These are phyloP conservation scores for Stenurella melanura DNA, from an alignment of 2,888 invertebrate species.

Conservation along the genomic window DNA sequence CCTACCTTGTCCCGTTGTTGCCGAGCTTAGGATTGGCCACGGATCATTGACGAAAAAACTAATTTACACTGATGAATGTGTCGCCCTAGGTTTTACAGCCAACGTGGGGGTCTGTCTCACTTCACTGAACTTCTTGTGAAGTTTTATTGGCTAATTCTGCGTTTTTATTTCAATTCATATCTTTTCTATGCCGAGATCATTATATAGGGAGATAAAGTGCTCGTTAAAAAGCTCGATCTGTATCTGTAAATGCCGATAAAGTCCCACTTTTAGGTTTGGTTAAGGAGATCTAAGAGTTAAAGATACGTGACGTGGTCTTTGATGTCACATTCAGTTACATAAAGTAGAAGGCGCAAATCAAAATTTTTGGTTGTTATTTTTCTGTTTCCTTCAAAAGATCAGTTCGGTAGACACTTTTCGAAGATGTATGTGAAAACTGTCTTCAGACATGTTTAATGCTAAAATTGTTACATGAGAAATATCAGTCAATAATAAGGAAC, in stretches of 20 bases:
- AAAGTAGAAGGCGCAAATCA: conserved; percentile 49
- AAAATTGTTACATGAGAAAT: too few species aligned
- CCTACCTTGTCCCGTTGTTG: conserved; percentile 30
- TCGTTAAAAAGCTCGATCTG: conserved; percentile 50
- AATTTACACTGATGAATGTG: conserved; percentile 49
- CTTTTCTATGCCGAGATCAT: conserved; percentile 48
- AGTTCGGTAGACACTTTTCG: background rate
- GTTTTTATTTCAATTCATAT: conserved; percentile 49
- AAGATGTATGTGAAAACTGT: background rate
- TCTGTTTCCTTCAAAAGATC: conserved; percentile 18
- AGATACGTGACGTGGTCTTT: conserved; percentile 59
- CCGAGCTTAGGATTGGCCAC: conserved; percentile 43
- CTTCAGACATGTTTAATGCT: too few species aligned
- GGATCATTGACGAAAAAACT: conserved; percentile 52
- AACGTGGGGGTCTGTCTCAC: conserved; percentile 12
- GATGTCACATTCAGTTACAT: conserved; percentile 51
- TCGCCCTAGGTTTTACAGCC: conserved; percentile 33
- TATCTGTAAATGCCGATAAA: conserved; percentile 49
- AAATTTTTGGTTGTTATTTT: conserved; percentile 38
- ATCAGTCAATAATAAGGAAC: too few species aligned
- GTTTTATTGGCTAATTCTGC: conserved; percentile 45
- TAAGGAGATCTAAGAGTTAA: conserved; percentile 42
- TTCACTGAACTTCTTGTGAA: conserved; percentile 30
- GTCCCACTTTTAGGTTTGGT: conserved; percentile 37
- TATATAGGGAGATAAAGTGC: conserved; percentile 47